Conservation (phyloP, 2,888 invertebrate species). For the Ennomos fuscantarius region DNA sequence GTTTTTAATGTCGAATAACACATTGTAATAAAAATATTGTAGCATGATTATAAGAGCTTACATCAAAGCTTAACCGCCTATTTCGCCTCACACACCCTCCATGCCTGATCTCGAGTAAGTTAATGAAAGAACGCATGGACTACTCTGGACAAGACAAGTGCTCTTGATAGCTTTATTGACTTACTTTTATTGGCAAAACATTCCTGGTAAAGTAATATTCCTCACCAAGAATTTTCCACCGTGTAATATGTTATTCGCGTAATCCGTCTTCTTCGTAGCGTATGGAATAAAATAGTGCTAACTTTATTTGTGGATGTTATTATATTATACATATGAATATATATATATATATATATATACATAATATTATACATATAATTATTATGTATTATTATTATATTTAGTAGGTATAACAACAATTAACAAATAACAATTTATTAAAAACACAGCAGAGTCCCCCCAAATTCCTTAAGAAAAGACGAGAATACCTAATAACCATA, state of each 20-base stretch:
- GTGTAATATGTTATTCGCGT: background rate
- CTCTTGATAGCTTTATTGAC: constrained; percentile 31
- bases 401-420: no score
- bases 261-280: background rate
- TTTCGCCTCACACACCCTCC: constrained; percentile 7
- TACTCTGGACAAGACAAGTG: constrained; percentile 26
- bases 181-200: constrained; percentile 22
- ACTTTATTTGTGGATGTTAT: no score
- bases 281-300: background rate
- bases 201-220: constrained; percentile 7
- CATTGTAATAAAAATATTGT: no score
- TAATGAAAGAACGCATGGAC: constrained; percentile 36
- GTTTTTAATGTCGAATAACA: no score
- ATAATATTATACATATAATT: no score
- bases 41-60: constrained; percentile 3
- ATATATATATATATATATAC: no score
- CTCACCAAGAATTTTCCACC: background rate
- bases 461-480: no score
- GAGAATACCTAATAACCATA: no score
- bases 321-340: no score
- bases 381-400: no score
- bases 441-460: no score
- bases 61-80: constrained; percentile 1
- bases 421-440: no score
- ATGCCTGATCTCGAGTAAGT: constrained; percentile 28